These are phyloP conservation scores for Rattus rattus DNA, from an alignment of 2,113 vertebrate species.

Conservation along the genomic window DNA sequence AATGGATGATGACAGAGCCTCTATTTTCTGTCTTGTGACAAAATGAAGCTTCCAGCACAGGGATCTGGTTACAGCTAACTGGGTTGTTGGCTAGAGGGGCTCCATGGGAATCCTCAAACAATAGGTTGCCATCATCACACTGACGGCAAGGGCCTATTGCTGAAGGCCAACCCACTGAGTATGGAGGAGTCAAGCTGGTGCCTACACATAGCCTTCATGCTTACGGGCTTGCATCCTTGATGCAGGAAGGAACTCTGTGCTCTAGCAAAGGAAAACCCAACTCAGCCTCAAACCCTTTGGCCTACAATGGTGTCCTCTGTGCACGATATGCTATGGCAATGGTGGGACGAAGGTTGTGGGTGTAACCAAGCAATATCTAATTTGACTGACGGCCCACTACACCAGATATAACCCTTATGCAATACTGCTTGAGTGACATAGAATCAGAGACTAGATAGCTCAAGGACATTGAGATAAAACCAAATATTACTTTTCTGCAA, in stretches of 20 bases:
- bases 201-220: neutral
- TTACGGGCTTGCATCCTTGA: neutral
- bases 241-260: neutral
- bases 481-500: neutral
- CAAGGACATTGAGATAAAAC: neutral
- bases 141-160: neutral
- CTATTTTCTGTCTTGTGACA: neutral
- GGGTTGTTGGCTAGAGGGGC: too few relatives aligned
- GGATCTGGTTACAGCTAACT: neutral
- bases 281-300: neutral
- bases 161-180: neutral
- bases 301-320: neutral
- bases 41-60: neutral
- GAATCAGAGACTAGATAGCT: neutral
- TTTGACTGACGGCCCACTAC: neutral
- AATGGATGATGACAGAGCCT: neutral
- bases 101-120: neutral
- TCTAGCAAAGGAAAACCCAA: neutral
- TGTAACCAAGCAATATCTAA: neutral
- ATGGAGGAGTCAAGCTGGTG: neutral
- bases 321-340: neutral
- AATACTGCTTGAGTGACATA: neutral
- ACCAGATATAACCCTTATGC: neutral
- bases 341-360: neutral
- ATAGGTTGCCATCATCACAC: neutral